Base-by-base conservation (phyloP, 2,888 invertebrate species). In the Tetheella fluctuosa region DNA sequence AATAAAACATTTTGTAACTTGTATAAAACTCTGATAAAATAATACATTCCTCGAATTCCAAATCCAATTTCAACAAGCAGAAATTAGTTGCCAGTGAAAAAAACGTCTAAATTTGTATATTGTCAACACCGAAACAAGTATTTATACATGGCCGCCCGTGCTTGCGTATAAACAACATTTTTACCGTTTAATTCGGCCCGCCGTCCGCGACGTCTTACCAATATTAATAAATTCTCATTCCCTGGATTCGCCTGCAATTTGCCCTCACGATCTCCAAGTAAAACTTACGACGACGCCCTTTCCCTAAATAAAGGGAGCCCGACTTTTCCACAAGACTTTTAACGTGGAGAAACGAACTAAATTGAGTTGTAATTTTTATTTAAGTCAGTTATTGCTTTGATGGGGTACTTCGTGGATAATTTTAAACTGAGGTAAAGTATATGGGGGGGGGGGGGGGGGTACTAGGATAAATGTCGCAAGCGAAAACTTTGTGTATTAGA, bases 191-290 rank as follows among this genome's bases (percentile, higher is more conserved):
- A 90, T 90, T 90, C 88, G 76, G 73, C 66, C 69, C 48, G 64
- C 75, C 73, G 73, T 77, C 77, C 80, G 71, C 77, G 75, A 74
- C 77, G 80, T 79, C 77, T 85, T 85, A 84, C 73, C 90, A 91
- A 93, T 93, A 91, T 92, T 90, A 92, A 92, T 93, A 93, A 93
- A 92, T 93, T 91, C 90, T 90, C 89, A 90, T 93, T 89, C 81
- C 75, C 83, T 74, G 86, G 88, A 89, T 89, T 90, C 86, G 84
- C 85, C 80, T 82, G 89, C 92, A 92, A 92, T 92, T 91, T 91
- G 89, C 90, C 85, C 83, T 74, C 79, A 86, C 69, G 83, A 80
- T 77, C 83, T 80, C 79, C 84, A 82, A 86, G 85, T 80, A 81
- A 85, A 90, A 91, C 88, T 91, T 91, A 92, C 83, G 91, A 85